Base-by-base conservation (phyloP, 1,140 invertebrate species). In the Eupristina koningsbergeri region DNA sequence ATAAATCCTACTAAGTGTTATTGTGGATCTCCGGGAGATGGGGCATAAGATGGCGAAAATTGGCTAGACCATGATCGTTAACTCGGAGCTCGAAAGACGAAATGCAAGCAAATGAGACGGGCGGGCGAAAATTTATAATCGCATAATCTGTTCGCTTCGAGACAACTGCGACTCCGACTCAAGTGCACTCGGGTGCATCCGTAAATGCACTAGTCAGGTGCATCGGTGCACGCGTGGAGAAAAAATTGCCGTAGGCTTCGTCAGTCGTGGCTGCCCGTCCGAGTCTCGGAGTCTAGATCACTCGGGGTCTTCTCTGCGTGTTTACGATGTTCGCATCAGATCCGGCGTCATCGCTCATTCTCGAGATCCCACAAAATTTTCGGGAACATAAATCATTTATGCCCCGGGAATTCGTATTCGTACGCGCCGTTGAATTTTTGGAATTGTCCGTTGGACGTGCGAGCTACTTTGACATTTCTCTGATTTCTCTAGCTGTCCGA, bases 91-190 rank as follows among this genome's bases (percentile, higher is more conserved):
- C 63, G 0, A 71, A 47, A 80, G 79, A 80, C 79, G 71, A 80
- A 80, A 73, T 80, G 64, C 47, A 39, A 80, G 67, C 64, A 80
- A 80, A 80, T 69, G 73, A 82, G 73, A 45, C 73, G 58, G 58
- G 47, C 45, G 47, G 73, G 31, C 69, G 74, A 75, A 36, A 61
- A 83, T 75, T 83, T 77, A 69, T 76, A 77, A 75, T 83, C 73
- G 74, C 47, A 83, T 67, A 69, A 76, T 83, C 61, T 61, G 15
- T 19, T 63, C 31, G 11, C 45, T 29, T 45, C 0, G 39, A 73
- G 39, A 29, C 41, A 29, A 47, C 39, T 45, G 3, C 26, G 29
- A 45, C 34, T 53, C n/a, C 34, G 17, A 50, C 47, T 15, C 58
- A 7, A 5, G 41, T 45, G 6, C 6, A 45, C 41, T 5, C 6